Percentiles rank a stretch among this genome's conserved stretches.
phyloP scores from a whole-genome alignment of 2,797 vertebrate genomes.

The Chelmon rostratus region DNA sequence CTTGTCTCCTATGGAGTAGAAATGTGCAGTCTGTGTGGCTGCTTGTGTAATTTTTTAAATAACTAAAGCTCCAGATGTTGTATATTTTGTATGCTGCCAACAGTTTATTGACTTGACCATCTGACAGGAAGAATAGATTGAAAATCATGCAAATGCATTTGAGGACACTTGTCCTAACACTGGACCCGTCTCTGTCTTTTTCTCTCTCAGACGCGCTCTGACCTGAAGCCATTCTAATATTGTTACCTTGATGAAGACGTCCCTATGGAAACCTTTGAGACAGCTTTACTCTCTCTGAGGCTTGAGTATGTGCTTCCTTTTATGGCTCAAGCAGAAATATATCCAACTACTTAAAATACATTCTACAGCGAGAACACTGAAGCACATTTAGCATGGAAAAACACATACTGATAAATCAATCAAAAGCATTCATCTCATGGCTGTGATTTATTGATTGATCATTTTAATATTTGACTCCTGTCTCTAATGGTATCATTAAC shows the following conservation, averaged over 20 bases:
- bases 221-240: conserved; percentile 18
- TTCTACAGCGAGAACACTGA: neutral
- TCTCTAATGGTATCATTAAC: neutral
- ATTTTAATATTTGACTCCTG: neutral
- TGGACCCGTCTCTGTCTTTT: neutral
- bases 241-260: conserved; percentile 16
- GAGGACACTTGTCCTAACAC: conserved; percentile 23
- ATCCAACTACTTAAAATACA: neutral
- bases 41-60: neutral
- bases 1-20: neutral
- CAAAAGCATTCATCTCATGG: neutral
- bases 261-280: conserved; percentile 17
- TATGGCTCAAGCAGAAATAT: neutral
- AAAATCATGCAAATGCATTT: conserved; percentile 44
- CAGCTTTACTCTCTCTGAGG: neutral
- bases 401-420: neutral
- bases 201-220: neutral
- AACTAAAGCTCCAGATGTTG: conserved; percentile 7
- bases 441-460: neutral
- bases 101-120: conserved; percentile 31
- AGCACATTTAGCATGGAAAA: neutral
- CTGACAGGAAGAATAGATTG: conserved; percentile 34
- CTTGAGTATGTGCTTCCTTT: neutral
- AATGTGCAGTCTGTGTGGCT: neutral
- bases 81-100: conserved; percentile 24